phyloP scores from a whole-genome alignment of 2,888 invertebrate genomes.

The Pediacus dermestoides region DNA sequence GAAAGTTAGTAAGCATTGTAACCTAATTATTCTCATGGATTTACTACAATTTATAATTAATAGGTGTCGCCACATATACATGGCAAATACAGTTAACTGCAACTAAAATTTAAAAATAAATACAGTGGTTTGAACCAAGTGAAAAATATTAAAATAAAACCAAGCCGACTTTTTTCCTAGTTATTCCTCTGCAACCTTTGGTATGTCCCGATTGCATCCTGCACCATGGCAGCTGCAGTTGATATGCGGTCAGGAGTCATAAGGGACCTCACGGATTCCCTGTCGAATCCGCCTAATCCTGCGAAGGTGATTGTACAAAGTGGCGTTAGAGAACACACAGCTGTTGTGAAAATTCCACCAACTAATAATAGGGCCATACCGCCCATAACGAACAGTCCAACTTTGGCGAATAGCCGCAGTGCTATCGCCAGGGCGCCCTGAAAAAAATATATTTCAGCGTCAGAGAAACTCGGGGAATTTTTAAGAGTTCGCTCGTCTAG shows the following conservation, averaged over 20 bases:
- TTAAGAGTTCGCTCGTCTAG: no score
- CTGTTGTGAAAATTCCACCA: conserved; percentile 56
- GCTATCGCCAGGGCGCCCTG: conserved; percentile 39
- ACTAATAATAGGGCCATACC: conserved; percentile 50
- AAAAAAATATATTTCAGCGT: no score
- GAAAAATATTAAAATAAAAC: no score
- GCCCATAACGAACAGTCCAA: conserved; percentile 49
- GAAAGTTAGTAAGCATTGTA: no score
- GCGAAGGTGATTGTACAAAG: conserved; percentile 59
- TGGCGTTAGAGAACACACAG: conserved; percentile 61
- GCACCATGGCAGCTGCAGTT: conserved; percentile 57
- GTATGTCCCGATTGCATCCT: conserved; percentile 62
- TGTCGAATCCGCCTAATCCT: conserved; percentile 40
- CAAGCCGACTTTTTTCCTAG: no score
- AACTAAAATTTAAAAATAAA: no score
- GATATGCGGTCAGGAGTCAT: conserved; percentile 60
- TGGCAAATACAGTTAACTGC: no score
- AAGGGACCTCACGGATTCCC: conserved; percentile 55
- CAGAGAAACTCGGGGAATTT: no score
- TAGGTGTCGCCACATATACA: no score
- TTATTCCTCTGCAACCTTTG: conserved; percentile 44
- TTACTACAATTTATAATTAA: no score
- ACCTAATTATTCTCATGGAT: no score
- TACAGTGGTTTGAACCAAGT: no score
- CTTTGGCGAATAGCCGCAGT: conserved; percentile 45